These are phyloP conservation scores for Sebastes trivittatus DNA, from an alignment of 2,797 vertebrate genomes.

Conservation along the genomic window DNA sequence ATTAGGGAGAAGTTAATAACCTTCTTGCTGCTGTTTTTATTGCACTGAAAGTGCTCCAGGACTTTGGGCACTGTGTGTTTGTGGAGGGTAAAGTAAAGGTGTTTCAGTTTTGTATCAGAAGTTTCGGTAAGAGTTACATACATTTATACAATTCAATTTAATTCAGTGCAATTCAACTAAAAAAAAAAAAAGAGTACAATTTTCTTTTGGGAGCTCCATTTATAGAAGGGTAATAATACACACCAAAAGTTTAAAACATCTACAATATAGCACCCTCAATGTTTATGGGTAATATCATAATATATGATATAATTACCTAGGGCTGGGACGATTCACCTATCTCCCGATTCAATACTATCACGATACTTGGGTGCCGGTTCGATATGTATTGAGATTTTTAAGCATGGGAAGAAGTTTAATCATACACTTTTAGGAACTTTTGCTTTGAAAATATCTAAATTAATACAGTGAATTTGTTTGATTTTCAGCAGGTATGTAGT, in stretches of 20 bases:
- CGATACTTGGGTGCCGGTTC: no score
- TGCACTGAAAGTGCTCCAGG: not conserved
- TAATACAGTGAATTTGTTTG: no score
- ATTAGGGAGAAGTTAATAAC: conserved; percentile 6
- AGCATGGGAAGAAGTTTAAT: no score
- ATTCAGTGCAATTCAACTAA: not conserved
- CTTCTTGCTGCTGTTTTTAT: conserved; percentile 1
- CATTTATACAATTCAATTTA: not conserved
- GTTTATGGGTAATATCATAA: not conserved
- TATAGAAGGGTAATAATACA: not conserved
- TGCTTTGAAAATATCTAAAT: no score
- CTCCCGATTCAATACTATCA: no score
- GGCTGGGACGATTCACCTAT: no score
- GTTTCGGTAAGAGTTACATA: not conserved
- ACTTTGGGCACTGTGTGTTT: not conserved
- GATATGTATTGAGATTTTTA: no score
- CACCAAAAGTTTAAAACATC: not conserved
- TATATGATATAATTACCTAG: not conserved
- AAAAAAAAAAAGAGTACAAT: no score
- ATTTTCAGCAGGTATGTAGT: no score
- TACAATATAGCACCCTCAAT: not conserved
- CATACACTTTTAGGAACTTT: no score
- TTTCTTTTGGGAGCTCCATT: not conserved
- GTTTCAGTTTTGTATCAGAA: not conserved
- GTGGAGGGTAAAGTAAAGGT: not conserved